Evolutionary conservation across 2,797 vertebrate genomes (phyloP), one percentile per base, ranked within the genome.

Genomic region (Benthosema pterotum): DNA sequence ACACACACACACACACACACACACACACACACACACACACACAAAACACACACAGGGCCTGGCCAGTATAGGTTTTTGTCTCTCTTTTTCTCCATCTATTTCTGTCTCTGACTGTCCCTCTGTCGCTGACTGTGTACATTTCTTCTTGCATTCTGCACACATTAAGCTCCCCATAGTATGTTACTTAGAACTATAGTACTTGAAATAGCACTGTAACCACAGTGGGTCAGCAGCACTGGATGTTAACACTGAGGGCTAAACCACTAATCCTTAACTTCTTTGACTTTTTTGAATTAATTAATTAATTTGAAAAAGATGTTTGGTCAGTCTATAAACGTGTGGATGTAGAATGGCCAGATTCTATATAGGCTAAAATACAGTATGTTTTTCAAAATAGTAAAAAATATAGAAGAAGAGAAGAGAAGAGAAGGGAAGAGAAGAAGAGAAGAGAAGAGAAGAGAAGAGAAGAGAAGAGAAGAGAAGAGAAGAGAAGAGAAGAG

Each of bases 31-130:
- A 14, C 43, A 13, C 32, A 32, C 6, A 8, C 32, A 32, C 32
- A 9, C 32, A 32, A 38, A 67, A 62, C 60, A 69, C 58, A 55
- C 38, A 56, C 43, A 59, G 5, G 11, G 4, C 11, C 11, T 57
- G 56, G 22, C 42, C 55, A 54, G 52, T 1, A 3, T 15, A 5
- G 25, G 28, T 13, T 15, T 16, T 42, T 12, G 11, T 43, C 12
- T 11, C 11, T 12, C 57, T 17, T 2, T 38, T 0, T 18, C 55
- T 25, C 12, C 4, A 18, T n/a, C 25, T 32, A 42, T 52, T 12
- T 18, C 46, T 3, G 28, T 11, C 9, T 49, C 47, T 17, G 17
- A 50, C 16, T n/a, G 1, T 15, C 8, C 46, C 16, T 42, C 9
- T 12, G n/a, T n/a, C n/a, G n/a, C n/a, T n/a, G n/a, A 42, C 14